phyloP scores from a whole-genome alignment of 2,888 invertebrate genomes.

The Amblyjoppa proteus region DNA sequence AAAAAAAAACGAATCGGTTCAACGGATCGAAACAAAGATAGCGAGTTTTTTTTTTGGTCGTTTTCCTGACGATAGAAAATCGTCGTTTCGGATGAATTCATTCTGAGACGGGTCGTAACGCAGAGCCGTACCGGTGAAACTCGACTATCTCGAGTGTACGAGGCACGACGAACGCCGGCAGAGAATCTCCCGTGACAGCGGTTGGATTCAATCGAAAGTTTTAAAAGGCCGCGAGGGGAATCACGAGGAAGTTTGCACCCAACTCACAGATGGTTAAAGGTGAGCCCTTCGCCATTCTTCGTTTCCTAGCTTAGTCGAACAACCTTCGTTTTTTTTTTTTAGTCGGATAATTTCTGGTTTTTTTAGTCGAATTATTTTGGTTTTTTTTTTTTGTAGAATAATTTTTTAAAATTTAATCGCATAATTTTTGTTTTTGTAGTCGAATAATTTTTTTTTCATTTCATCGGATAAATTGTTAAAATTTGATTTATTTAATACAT shows the following conservation, averaged over 20 bases:
- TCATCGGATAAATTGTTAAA: too few relatives aligned
- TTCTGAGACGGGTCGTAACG: not conserved
- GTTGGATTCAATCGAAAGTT: constrained; percentile 43
- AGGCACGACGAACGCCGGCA: not conserved
- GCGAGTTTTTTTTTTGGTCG: too few relatives aligned
- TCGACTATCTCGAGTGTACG: not conserved
- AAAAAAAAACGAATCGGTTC: not conserved
- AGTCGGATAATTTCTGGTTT: too few relatives aligned
- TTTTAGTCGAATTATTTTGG: too few relatives aligned
- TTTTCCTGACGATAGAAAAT: not conserved
- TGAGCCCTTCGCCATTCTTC: constrained; percentile 53
- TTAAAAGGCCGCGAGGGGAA: constrained; percentile 16
- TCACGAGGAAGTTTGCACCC: constrained; percentile 21
- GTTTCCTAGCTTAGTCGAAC: not conserved
- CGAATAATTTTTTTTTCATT: too few relatives aligned
- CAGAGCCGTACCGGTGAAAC: constrained; percentile 1
- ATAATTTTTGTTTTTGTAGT: too few relatives aligned
- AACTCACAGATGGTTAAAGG: constrained; percentile 75
- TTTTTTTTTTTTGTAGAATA: too few relatives aligned
- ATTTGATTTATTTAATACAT: not conserved
- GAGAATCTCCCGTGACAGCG: constrained; percentile 16
- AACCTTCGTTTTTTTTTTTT: constrained; percentile 1
- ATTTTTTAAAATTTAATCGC: too few relatives aligned
- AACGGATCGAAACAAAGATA: too few relatives aligned
- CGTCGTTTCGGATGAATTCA: not conserved